Conservation (phyloP, 2,113 vertebrate species). For the Lonchura striata region DNA sequence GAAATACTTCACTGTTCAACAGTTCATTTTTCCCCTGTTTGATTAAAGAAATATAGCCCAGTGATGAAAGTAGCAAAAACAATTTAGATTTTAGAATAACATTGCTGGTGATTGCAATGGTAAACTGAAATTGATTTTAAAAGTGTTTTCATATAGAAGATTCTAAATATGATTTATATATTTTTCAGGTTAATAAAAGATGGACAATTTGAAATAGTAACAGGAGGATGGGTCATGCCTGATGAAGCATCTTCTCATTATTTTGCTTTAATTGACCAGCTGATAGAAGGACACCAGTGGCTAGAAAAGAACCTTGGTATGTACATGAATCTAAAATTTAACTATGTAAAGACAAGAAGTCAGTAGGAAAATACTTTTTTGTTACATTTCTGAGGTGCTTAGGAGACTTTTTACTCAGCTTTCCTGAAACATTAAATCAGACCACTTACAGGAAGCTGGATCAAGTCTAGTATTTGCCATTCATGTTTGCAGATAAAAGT, state of each 20-base stretch:
- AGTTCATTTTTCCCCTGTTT: background rate
- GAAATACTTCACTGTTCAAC: background rate
- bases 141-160: background rate
- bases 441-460: background rate
- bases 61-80: background rate
- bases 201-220: constrained; percentile 90
- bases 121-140: background rate
- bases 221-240: constrained; percentile 95
- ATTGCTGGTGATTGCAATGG: background rate
- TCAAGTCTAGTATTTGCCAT: background rate
- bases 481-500: background rate
- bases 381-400: background rate
- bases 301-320: constrained; percentile 86
- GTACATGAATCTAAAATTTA: background rate
- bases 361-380: background rate
- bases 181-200: constrained; percentile 81
- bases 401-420: background rate
- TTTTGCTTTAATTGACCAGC: constrained; percentile 87
- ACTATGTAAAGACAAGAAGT: background rate
- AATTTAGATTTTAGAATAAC: background rate
- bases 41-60: background rate
- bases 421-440: background rate
- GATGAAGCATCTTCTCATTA: constrained; percentile 91
- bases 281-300: constrained; percentile 95
- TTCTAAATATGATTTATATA: background rate